Conservation (phyloP, 92 coral and sea anemone genomes). For the Meandrina meandrites region DNA sequence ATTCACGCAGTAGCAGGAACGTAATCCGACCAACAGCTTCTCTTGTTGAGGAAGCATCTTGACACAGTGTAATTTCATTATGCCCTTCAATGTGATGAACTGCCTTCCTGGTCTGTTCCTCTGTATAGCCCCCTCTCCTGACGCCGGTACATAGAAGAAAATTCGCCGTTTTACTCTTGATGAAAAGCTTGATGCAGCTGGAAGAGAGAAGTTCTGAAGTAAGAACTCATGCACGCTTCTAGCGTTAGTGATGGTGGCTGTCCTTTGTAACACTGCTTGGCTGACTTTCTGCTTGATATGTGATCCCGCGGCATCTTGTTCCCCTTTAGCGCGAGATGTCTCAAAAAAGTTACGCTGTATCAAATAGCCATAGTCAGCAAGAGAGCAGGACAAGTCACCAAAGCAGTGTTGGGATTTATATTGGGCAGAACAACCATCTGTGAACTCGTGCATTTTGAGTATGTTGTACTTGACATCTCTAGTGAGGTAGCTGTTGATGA, state of each 20-base stretch:
- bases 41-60: constrained; percentile 42
- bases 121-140: constrained; percentile 48
- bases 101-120: constrained; percentile 43
- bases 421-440: constrained; percentile 69
- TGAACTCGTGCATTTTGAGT: constrained; percentile 54
- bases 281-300: constrained; percentile 66
- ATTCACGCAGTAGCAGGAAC: constrained; percentile 57
- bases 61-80: constrained; percentile 46
- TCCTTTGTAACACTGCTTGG: constrained; percentile 59
- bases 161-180: constrained; percentile 47
- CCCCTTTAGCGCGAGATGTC: constrained; percentile 61
- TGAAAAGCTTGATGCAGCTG: constrained; percentile 55
- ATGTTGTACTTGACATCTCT: constrained; percentile 7
- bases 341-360: constrained; percentile 39
- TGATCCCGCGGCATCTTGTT: constrained; percentile 67
- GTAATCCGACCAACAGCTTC: constrained; percentile 15
- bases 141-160: constrained; percentile 55
- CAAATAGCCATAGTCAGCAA: constrained; percentile 60
- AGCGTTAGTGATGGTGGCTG: constrained; percentile 49
- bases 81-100: constrained; percentile 51
- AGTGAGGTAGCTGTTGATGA: constrained; percentile 19
- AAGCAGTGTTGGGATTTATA: constrained; percentile 61
- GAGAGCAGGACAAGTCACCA: constrained; percentile 61
- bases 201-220: constrained; percentile 25
- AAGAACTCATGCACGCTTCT: constrained; percentile 59